A percentile compares a stretch with the other conserved stretches of the same genome.
phyloP scores from a whole-genome alignment of 2,888 invertebrate species.

The Lochmaea capreae region DNA sequence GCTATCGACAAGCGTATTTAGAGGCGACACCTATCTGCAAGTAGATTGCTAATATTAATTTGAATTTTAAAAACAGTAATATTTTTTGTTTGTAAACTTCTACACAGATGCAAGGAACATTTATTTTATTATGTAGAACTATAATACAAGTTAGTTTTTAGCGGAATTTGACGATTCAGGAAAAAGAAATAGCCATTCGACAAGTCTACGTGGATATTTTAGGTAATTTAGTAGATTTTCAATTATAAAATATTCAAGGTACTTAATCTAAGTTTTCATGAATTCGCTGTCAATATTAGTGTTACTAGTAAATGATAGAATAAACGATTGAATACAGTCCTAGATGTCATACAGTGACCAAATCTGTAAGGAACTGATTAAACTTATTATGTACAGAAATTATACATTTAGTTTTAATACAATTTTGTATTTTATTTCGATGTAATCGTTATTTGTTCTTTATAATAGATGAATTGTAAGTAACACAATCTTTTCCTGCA shows the following conservation, averaged over 20 bases:
- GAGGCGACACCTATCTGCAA: no score
- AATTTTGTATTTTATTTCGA: background rate
- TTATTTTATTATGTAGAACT: background rate
- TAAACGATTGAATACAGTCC: background rate
- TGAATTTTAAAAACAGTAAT: no score
- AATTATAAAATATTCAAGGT: background rate
- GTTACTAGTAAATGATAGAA: background rate
- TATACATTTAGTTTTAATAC: background rate
- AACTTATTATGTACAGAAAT: slow-evolving; percentile 1
- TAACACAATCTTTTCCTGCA: background rate
- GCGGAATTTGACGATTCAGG: background rate
- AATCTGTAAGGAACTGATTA: background rate
- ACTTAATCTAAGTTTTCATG: background rate
- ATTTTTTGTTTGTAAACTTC: no score
- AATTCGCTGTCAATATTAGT: slow-evolving; percentile 2
- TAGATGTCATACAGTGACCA: background rate
- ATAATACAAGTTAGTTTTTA: background rate
- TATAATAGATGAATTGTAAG: background rate
- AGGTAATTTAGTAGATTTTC: background rate
- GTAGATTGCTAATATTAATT: no score
- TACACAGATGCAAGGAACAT: background rate
- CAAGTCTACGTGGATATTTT: background rate
- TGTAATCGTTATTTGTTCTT: background rate
- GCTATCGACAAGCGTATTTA: no score
- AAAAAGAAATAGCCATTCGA: background rate